phyloP scores from a whole-genome alignment of 2,797 vertebrate species.

The Danio jaintianensis region DNA sequence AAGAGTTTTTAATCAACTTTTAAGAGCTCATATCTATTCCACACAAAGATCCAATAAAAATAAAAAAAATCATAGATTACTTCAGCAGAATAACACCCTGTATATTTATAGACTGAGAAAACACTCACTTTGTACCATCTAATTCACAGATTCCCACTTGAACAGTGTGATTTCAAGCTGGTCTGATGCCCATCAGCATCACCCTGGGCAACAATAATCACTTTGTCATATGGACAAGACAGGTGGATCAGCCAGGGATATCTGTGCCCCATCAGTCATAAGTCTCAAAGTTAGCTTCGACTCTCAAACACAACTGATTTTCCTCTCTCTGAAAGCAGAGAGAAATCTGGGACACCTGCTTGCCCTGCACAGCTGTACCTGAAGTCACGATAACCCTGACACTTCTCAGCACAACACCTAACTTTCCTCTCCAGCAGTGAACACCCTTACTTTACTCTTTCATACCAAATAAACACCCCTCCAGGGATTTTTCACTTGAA shows the following conservation, averaged over 20 bases:
- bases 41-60: not conserved
- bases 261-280: slow-evolving; percentile 10
- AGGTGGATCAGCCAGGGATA: slow-evolving; percentile 1
- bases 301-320: not conserved
- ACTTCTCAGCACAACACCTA: slow-evolving; percentile 22
- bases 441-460: slow-evolving; percentile 25
- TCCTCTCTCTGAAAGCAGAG: not conserved
- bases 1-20: not conserved
- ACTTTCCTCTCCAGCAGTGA: slow-evolving; percentile 22
- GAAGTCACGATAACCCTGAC: slow-evolving; percentile 21
- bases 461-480: slow-evolving; percentile 37
- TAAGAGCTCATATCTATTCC: not conserved
- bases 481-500: slow-evolving; percentile 36
- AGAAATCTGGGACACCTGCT: slow-evolving; percentile 18
- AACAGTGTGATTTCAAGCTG: not conserved
- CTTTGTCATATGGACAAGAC: slow-evolving; percentile 22
- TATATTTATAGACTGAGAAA: slow-evolving; percentile 14
- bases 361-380: slow-evolving; percentile 25
- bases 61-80: not conserved
- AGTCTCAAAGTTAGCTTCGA: slow-evolving; percentile 5
- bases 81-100: not conserved
- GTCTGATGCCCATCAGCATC: not conserved
- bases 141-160: not conserved
- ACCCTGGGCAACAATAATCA: slow-evolving; percentile 22
- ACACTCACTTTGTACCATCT: not conserved